Percentiles rank a stretch among this genome's conserved stretches.
Evolutionary conservation across 2,113 vertebrate species (phyloP).

Genomic region (Crotalus tigris): DNA sequence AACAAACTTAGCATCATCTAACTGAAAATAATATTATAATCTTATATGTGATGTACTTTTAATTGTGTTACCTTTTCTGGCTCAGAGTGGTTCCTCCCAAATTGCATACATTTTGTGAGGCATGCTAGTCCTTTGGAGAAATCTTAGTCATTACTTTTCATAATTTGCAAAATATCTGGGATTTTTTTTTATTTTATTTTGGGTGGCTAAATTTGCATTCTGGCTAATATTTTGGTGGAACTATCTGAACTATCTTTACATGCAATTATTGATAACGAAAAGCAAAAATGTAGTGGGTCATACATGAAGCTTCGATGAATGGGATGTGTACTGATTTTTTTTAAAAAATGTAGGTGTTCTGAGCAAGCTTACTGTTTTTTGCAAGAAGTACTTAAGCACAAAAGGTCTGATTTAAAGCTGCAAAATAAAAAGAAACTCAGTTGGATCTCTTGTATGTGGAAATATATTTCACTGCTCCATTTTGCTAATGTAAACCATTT

Average conservation of each 20-base stretch:
- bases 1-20: neutral
- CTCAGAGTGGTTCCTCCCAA: neutral
- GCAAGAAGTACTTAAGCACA: rapidly evolving
- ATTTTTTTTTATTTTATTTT: neutral
- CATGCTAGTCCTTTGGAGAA: neutral
- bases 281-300: rapidly evolving
- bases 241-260: neutral
- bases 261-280: neutral
- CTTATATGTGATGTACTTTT: neutral
- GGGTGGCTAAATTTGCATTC: neutral
- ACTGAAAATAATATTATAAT: neutral
- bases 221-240: neutral
- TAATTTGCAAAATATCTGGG: neutral
- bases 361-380: neutral
- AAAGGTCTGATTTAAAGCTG: neutral
- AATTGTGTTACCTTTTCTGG: neutral
- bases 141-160: neutral
- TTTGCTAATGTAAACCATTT: neutral
- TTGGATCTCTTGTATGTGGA: neutral
- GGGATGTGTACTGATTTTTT: neutral
- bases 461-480: neutral
- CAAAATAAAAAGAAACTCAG: neutral
- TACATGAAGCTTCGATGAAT: neutral
- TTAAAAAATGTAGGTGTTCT: neutral
- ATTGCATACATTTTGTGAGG: neutral